Conservation (phyloP, 1,140 invertebrate genomes). For the Sesamia nonagrioides region DNA sequence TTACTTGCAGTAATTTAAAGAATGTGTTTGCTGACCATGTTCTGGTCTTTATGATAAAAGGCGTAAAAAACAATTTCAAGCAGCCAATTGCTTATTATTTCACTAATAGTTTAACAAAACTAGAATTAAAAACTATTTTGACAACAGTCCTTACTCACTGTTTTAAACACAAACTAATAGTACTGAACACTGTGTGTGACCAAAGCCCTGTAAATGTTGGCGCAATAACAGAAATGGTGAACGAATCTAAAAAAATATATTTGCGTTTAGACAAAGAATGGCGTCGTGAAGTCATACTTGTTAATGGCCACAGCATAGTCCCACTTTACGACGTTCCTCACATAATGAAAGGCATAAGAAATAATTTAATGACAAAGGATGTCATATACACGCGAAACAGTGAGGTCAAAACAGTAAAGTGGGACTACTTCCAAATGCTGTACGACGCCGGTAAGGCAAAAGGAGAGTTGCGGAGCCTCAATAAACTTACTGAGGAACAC, state of each 20-base stretch:
- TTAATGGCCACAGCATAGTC: too few relatives aligned
- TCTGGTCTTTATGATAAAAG: slow-evolving; percentile 49
- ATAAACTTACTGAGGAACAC: slow-evolving; percentile 62
- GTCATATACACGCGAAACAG: slow-evolving; percentile 10
- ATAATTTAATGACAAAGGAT: too few relatives aligned
- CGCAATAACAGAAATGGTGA: too few relatives aligned
- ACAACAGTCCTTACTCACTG: neutral
- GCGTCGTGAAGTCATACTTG: too few relatives aligned
- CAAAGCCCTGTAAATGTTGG: too few relatives aligned
- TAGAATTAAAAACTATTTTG: neutral
- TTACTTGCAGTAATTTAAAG: slow-evolving; percentile 25
- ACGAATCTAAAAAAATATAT: too few relatives aligned
- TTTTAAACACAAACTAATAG: neutral
- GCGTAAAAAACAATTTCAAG: neutral
- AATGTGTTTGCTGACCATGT: slow-evolving; percentile 50
- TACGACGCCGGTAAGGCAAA: slow-evolving; percentile 51
- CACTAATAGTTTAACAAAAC: neutral
- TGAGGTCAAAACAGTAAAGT: slow-evolving; percentile 55
- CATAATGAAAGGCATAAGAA: too few relatives aligned
- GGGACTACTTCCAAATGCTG: slow-evolving; percentile 52
- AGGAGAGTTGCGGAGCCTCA: slow-evolving; percentile 47
- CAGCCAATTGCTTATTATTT: slow-evolving; percentile 11
- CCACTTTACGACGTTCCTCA: too few relatives aligned
- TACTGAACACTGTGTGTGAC: too few relatives aligned
- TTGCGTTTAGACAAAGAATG: too few relatives aligned